Conservation (phyloP, 92 coral and sea anemone species). For the Hydrozoanthus gracilis region DNA sequence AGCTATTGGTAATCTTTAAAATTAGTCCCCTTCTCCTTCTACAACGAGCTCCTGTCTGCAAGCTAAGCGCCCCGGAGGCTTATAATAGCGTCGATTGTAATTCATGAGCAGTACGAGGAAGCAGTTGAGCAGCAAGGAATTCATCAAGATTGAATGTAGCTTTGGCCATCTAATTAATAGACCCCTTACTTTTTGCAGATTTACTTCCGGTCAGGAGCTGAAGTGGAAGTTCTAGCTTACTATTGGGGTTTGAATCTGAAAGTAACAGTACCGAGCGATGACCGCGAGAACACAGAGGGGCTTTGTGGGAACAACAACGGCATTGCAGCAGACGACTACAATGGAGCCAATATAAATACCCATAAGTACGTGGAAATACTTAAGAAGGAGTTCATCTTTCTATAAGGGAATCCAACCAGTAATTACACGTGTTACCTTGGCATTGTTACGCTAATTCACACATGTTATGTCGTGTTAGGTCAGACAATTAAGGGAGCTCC, state of each 20-base stretch:
- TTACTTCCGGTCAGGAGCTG: constrained; percentile 38
- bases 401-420: too few species aligned
- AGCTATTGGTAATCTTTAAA: too few species aligned
- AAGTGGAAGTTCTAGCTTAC: constrained; percentile 28
- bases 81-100: too few species aligned
- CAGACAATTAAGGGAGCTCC: too few species aligned
- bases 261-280: constrained; percentile 29
- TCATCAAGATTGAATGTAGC: background rate
- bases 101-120: background rate
- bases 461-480: too few species aligned
- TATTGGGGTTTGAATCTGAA: constrained; percentile 33
- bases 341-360: constrained; percentile 13
- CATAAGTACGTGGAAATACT: background rate
- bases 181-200: background rate
- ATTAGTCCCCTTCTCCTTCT: too few species aligned
- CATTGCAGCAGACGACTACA: constrained; percentile 12
- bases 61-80: too few species aligned
- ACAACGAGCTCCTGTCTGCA: too few species aligned
- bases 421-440: too few species aligned
- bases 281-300: constrained; percentile 22
- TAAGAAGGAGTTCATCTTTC: too few species aligned
- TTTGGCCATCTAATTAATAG: background rate
- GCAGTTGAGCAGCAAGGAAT: background rate
- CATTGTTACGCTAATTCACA: too few species aligned
- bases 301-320: constrained; percentile 24